Evolutionary conservation across 1,140 invertebrate genomes (phyloP).

Genomic region (Prorops nasuta): DNA sequence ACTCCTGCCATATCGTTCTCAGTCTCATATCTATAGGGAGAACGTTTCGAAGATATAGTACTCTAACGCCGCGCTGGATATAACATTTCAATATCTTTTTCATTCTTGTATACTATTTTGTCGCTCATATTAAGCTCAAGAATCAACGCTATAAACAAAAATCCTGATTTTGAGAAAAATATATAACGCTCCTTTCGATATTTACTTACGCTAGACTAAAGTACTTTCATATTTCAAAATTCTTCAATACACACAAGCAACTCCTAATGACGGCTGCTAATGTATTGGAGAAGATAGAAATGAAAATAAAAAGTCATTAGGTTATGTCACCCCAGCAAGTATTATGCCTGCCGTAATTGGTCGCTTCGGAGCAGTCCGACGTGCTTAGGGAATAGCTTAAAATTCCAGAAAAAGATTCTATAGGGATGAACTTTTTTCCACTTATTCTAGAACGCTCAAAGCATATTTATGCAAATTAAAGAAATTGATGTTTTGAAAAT

Average conservation of each 20-base stretch:
- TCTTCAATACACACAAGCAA: neutral
- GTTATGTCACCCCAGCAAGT: neutral
- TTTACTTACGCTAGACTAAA: neutral
- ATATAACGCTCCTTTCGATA: neutral
- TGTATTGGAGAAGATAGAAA: neutral
- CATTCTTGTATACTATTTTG: neutral
- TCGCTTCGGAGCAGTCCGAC: neutral
- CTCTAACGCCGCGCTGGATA: neutral
- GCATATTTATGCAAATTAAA: too few species aligned
- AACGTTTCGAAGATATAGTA: neutral
- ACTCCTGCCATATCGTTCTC: neutral
- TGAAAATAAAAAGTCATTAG: neutral
- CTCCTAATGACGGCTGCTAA: neutral
- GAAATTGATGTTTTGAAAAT: too few species aligned
- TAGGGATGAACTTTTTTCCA: neutral
- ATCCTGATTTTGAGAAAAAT: neutral
- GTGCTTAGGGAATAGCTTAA: neutral
- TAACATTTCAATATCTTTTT: neutral
- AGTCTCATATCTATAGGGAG: neutral
- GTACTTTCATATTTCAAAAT: neutral
- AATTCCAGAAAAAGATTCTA: neutral
- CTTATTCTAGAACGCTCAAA: neutral
- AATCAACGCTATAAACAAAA: neutral
- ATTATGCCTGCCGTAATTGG: neutral
- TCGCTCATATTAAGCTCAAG: neutral